Percentiles rank a stretch among this genome's conserved stretches.
phyloP scores from a whole-genome alignment of 2,888 invertebrate genomes.

The Aleiodes leptofemur region DNA sequence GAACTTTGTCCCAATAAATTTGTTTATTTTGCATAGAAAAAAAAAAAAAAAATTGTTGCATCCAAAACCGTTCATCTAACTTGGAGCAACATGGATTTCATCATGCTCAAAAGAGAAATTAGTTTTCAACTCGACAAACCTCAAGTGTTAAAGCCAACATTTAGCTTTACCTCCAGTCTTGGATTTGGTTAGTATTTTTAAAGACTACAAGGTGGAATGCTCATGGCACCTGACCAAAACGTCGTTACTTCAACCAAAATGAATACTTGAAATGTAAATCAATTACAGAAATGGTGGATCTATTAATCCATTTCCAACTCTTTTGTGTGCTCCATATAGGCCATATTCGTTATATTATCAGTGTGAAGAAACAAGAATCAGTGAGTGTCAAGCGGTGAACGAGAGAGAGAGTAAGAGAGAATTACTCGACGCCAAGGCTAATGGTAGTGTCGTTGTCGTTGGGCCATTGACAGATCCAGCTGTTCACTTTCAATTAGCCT shows the following conservation, averaged over 20 bases:
- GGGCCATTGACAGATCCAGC: constrained; percentile 67
- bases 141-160: constrained; percentile 38
- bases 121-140: constrained; percentile 54
- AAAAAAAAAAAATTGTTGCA: neutral
- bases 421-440: constrained; percentile 55
- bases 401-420: constrained; percentile 2
- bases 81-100: constrained; percentile 11
- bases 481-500: constrained; percentile 74
- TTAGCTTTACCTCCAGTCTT: constrained; percentile 4
- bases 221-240: constrained; percentile 15
- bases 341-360: constrained; percentile 71
- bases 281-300: constrained; percentile 50
- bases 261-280: neutral
- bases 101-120: constrained; percentile 44
- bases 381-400: constrained; percentile 44
- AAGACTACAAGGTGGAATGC: constrained; percentile 1
- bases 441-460: constrained; percentile 51
- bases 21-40: too few relatives aligned
- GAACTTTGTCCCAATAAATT: too few relatives aligned
- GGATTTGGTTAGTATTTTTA: constrained; percentile 25
- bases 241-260: neutral
- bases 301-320: constrained; percentile 69
- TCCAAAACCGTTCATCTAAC: neutral
- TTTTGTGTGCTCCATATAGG: constrained; percentile 72
- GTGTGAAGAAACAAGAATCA: constrained; percentile 67